phyloP scores from a whole-genome alignment of 2,797 vertebrate genomes.

The Tamandua tetradactyla region DNA sequence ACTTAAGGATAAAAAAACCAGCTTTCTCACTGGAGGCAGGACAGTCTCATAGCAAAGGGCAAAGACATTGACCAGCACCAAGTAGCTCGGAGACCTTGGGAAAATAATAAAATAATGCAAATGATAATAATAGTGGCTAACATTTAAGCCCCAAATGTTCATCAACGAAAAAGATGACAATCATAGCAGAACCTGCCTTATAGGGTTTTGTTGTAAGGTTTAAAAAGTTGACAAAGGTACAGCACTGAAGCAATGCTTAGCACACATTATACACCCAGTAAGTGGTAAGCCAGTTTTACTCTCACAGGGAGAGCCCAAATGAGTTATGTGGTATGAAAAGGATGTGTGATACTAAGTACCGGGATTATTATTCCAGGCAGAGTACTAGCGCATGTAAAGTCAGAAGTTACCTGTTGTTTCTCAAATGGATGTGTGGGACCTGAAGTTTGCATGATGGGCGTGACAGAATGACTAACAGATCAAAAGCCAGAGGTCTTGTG shows the following conservation, averaged over 20 bases:
- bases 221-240: background rate
- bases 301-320: fast-evolving
- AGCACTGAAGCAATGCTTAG: background rate
- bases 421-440: background rate
- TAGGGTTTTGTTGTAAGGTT: background rate
- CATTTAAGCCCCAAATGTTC: background rate
- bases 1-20: background rate
- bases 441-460: background rate
- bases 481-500: background rate
- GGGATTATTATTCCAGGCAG: background rate
- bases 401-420: background rate
- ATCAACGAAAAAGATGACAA: background rate
- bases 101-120: background rate
- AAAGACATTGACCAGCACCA: background rate
- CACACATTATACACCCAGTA: fast-evolving
- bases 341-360: background rate
- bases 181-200: background rate
- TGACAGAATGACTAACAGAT: background rate
- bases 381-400: background rate
- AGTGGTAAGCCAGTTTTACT: background rate
- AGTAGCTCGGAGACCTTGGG: background rate
- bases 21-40: background rate
- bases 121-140: background rate
- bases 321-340: background rate
- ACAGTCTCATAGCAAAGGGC: background rate